Evolutionary conservation across 2,113 vertebrate genomes (phyloP).

Genomic region (Dicentrarchus labrax): DNA sequence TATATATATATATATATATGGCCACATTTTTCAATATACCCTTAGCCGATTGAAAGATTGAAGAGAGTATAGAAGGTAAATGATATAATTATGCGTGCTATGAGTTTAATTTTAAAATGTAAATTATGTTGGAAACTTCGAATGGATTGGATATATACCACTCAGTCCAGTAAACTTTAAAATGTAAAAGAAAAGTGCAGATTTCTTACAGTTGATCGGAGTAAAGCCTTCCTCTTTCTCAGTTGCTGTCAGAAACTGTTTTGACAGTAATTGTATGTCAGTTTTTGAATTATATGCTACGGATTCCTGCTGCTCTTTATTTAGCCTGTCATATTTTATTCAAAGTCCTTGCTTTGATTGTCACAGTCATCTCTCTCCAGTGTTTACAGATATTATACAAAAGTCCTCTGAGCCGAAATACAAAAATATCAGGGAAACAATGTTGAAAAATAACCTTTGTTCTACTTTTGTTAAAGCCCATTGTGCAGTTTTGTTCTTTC

Average conservation of each 20-base stretch:
- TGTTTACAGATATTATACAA: conserved; percentile 59
- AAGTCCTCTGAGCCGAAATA: conserved; percentile 40
- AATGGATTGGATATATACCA: background rate
- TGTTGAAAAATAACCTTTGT: conserved; percentile 50
- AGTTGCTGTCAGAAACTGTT: conserved; percentile 30
- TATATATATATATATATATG: too few species aligned
- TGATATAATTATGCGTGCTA: background rate
- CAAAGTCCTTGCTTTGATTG: conserved; percentile 48
- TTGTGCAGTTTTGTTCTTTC: conserved; percentile 3
- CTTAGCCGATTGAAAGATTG: background rate
- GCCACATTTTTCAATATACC: background rate
- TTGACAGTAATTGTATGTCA: conserved; percentile 66
- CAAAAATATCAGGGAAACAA: conserved; percentile 50
- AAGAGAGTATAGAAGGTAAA: background rate
- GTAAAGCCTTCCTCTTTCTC: conserved; percentile 20
- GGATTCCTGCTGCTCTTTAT: conserved; percentile 64
- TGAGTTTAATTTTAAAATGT: background rate
- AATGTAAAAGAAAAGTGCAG: background rate
- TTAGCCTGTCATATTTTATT: conserved; percentile 71
- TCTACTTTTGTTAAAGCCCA: conserved; percentile 36
- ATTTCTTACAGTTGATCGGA: conserved; percentile 11
- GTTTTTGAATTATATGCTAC: conserved; percentile 58
- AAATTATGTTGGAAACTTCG: background rate
- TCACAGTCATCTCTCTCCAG: conserved; percentile 48
- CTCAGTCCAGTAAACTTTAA: background rate